Evolutionary conservation across 30 jellyfish, hydroid and myxozoan genomes (phyloP).

Genomic region (Cassiopea andromeda): DNA sequence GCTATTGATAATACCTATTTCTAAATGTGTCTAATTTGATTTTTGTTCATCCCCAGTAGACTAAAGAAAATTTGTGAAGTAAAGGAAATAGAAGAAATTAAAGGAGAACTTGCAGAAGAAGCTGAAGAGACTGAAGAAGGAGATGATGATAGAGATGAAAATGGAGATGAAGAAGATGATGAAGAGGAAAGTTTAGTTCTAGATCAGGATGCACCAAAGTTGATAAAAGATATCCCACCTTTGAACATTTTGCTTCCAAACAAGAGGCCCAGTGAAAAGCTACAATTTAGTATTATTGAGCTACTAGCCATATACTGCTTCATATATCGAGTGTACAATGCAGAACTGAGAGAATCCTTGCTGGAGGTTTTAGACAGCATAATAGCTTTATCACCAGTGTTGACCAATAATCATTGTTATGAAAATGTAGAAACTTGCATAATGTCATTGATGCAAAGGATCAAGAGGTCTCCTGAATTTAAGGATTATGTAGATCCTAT

Average conservation of each 20-base stretch:
- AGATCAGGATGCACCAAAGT: constrained; percentile 27
- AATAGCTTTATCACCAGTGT: constrained; percentile 59
- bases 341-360: constrained; percentile 72
- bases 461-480: constrained; percentile 13
- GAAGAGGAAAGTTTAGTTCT: neutral
- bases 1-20: neutral
- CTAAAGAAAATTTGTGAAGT: neutral
- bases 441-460: constrained; percentile 27
- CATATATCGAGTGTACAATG: constrained; percentile 70
- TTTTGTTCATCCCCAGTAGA: neutral
- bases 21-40: neutral
- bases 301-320: constrained; percentile 48
- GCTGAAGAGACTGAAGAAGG: neutral
- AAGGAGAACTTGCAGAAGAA: neutral
- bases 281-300: constrained; percentile 60
- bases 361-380: constrained; percentile 58
- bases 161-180: neutral
- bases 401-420: constrained; percentile 26
- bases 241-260: constrained; percentile 52
- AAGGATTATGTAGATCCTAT: constrained; percentile 56
- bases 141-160: neutral
- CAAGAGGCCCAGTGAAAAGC: constrained; percentile 55
- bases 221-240: constrained; percentile 37
- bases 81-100: neutral
- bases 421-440: constrained; percentile 49